Evolutionary conservation across 1,140 invertebrate genomes (phyloP).

Genomic region (Microplitis mediator): DNA sequence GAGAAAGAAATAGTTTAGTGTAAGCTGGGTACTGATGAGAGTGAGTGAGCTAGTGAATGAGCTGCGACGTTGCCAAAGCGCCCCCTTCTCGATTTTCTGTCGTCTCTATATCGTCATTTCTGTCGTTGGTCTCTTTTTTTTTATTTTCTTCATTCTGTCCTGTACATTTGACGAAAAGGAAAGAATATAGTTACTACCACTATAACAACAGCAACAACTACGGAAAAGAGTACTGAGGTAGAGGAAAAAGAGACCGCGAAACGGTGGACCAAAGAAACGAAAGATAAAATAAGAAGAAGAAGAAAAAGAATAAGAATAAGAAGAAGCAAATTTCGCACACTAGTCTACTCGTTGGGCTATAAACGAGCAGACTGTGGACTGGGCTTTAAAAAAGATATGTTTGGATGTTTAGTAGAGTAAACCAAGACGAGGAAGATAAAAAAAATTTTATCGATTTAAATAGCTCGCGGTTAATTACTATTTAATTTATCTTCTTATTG

Average conservation of each 20-base stretch:
- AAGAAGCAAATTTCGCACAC: neutral
- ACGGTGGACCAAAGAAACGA: neutral
- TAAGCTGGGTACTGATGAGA: neutral
- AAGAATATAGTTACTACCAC: slow-evolving; percentile 1
- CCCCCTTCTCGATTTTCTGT: slow-evolving; percentile 34
- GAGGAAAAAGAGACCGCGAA: neutral
- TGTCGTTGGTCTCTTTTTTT: neutral
- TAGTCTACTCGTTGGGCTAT: neutral
- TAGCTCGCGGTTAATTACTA: too few relatives aligned
- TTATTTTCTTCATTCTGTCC: neutral
- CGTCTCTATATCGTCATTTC: neutral
- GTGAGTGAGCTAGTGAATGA: slow-evolving; percentile 33
- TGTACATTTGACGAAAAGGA: slow-evolving; percentile 1
- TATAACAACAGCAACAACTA: neutral
- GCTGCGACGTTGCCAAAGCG: slow-evolving; percentile 52
- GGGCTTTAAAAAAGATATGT: neutral
- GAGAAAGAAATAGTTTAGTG: neutral
- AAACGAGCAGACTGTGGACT: neutral
- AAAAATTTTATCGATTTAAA: too few relatives aligned
- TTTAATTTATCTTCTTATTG: too few relatives aligned
- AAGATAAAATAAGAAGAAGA: neutral
- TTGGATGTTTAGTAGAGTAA: neutral
- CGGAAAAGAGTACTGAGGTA: neutral
- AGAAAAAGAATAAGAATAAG: neutral
- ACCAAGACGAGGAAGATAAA: too few relatives aligned